These are phyloP conservation scores for Nephrotoma guestfalica DNA, from an alignment of 2,888 invertebrate genomes.

Conservation along the genomic window DNA sequence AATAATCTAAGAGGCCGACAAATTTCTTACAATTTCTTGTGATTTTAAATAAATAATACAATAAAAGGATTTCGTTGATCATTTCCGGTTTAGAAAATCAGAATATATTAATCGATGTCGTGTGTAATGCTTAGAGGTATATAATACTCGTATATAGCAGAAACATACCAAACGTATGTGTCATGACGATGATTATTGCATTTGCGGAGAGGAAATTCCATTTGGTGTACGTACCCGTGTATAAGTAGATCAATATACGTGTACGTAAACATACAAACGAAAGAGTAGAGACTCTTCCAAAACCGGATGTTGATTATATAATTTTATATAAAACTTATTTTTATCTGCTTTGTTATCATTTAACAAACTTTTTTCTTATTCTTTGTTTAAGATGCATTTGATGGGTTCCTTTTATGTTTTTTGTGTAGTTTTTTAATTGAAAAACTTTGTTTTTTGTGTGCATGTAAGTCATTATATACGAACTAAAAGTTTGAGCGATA, in stretches of 20 bases:
- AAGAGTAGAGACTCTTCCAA: neutral
- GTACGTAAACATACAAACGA: neutral
- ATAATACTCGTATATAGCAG: neutral
- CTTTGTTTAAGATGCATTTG: neutral
- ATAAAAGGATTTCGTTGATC: neutral
- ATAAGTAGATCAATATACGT: neutral
- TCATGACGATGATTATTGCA: neutral
- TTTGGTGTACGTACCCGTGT: neutral
- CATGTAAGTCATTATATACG: neutral
- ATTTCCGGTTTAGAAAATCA: neutral
- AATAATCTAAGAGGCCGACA: no score
- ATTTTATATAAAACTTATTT: neutral
- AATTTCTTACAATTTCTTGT: no score
- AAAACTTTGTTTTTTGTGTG: neutral
- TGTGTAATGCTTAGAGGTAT: neutral
- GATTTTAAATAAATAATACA: no score
- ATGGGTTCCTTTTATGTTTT: neutral
- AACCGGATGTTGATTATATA: neutral
- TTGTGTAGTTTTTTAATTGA: neutral
- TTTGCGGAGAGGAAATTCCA: neutral
- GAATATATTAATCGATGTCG: neutral
- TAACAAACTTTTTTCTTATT: neutral
- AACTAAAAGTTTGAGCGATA: neutral
- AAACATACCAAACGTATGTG: neutral
- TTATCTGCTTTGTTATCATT: neutral